phyloP scores from a whole-genome alignment of 1,140 invertebrate genomes.

The Octopus bimaculoides region DNA sequence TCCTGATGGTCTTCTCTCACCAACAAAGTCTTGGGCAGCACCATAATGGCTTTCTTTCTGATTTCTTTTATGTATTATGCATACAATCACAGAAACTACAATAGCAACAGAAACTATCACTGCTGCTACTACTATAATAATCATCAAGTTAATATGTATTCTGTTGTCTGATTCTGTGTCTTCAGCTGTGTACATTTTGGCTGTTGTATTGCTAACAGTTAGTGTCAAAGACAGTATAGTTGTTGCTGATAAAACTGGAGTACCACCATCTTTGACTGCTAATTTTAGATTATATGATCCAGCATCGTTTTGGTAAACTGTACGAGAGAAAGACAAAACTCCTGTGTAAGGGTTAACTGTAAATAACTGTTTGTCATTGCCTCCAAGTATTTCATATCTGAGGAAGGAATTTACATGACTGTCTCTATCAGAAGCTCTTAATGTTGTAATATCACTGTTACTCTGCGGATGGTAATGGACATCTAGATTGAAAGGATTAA shows the following conservation, averaged over 20 bases:
- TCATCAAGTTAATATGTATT: not conserved
- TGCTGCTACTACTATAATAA: not conserved
- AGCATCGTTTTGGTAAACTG: conserved; percentile 29
- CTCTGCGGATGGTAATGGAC: conserved; percentile 27
- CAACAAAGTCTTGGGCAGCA: too few species aligned
- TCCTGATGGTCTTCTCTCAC: too few species aligned
- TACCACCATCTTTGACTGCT: conserved; percentile 38
- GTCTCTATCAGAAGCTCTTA: conserved; percentile 41
- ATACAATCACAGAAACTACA: not conserved
- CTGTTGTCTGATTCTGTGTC: not conserved
- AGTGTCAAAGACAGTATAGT: conserved; percentile 18
- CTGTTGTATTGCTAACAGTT: conserved; percentile 19
- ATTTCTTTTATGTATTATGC: not conserved
- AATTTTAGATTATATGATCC: conserved; percentile 34
- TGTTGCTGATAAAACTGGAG: conserved; percentile 16
- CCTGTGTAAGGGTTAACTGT: conserved; percentile 36
- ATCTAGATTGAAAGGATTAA: conserved; percentile 36
- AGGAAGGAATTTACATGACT: conserved; percentile 21
- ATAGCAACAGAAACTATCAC: not conserved
- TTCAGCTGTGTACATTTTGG: not conserved
- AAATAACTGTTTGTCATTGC: conserved; percentile 34
- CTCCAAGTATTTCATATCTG: conserved; percentile 29
- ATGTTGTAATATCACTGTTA: conserved; percentile 29
- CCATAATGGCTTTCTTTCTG: not conserved
- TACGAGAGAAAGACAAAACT: conserved; percentile 31